Evolutionary conservation across 2,888 invertebrate genomes (phyloP).

Genomic region (Pristionchus maxplancki): DNA sequence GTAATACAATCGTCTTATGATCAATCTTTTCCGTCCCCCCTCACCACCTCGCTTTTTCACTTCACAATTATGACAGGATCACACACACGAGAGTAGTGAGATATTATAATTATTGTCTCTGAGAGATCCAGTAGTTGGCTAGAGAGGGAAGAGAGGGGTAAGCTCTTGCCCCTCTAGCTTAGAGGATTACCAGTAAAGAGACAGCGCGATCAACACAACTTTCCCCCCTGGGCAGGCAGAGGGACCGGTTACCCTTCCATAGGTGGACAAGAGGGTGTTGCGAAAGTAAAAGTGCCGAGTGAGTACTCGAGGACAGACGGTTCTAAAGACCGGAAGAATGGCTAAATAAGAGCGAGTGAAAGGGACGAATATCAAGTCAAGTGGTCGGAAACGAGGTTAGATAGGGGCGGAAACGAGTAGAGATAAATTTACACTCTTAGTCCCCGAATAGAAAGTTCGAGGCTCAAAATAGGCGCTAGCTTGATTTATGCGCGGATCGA

Average conservation of each 20-base stretch:
- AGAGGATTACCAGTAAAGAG: slow-evolving; percentile 44
- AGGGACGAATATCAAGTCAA: not conserved
- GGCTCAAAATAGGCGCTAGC: not conserved
- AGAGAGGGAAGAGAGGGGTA: not conserved
- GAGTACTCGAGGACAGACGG: not conserved
- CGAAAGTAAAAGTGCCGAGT: slow-evolving; percentile 29
- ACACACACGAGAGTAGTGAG: slow-evolving; percentile 24
- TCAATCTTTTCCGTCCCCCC: not conserved
- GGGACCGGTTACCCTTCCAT: not conserved
- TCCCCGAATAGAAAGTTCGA: not conserved
- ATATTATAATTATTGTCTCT: slow-evolving; percentile 36
- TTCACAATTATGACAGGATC: slow-evolving; percentile 27
- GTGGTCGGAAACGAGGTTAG: not conserved
- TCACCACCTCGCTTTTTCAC: not conserved
- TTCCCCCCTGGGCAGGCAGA: not conserved
- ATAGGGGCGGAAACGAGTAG: not conserved
- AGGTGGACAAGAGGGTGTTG: slow-evolving; percentile 39
- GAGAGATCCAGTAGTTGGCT: slow-evolving; percentile 24
- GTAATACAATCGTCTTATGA: not conserved
- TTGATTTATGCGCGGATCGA: not conserved
- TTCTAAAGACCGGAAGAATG: slow-evolving; percentile 19
- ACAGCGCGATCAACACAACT: slow-evolving; percentile 43
- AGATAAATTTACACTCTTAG: not conserved
- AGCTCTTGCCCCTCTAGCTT: slow-evolving; percentile 7
- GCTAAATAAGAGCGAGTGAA: not conserved